Conservation (phyloP, 1,140 invertebrate species). For the Trypoxylus dichotomus region DNA sequence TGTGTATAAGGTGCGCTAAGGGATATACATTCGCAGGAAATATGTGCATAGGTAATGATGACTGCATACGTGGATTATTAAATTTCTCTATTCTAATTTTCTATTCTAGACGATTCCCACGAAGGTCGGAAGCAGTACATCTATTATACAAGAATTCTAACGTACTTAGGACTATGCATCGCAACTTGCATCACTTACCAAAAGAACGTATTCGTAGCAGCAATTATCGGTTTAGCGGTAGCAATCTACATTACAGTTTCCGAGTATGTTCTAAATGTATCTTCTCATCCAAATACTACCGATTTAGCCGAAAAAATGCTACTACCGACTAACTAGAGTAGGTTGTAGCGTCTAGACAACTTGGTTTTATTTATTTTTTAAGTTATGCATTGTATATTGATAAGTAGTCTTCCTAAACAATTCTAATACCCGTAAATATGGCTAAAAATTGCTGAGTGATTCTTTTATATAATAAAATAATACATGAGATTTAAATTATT, state of each 20-base stretch:
- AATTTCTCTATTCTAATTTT: not conserved
- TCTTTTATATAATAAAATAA: not conserved
- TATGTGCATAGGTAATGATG: not conserved
- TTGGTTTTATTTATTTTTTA: not conserved
- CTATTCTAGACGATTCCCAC: constrained; percentile 32
- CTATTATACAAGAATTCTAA: constrained; percentile 69
- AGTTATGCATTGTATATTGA: not conserved
- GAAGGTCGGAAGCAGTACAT: constrained; percentile 56
- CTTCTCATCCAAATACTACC: constrained; percentile 34
- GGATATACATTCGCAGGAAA: not conserved
- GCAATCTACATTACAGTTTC: constrained; percentile 74
- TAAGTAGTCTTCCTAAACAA: constrained; percentile 20
- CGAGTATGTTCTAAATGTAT: constrained; percentile 62
- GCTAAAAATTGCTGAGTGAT: too few relatives aligned
- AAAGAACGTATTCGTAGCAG: constrained; percentile 68
- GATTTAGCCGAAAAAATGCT: constrained; percentile 34
- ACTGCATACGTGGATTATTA: not conserved
- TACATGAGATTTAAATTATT: not conserved
- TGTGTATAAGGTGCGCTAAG: constrained; percentile 81
- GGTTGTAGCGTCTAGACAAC: not conserved
- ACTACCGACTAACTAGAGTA: constrained; percentile 19
- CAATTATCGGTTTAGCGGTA: constrained; percentile 69
- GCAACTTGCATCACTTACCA: constrained; percentile 80
- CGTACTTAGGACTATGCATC: constrained; percentile 74
- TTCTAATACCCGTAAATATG: too few relatives aligned